phyloP scores from a whole-genome alignment of 2,797 vertebrate species.

The Dermochelys coriacea region DNA sequence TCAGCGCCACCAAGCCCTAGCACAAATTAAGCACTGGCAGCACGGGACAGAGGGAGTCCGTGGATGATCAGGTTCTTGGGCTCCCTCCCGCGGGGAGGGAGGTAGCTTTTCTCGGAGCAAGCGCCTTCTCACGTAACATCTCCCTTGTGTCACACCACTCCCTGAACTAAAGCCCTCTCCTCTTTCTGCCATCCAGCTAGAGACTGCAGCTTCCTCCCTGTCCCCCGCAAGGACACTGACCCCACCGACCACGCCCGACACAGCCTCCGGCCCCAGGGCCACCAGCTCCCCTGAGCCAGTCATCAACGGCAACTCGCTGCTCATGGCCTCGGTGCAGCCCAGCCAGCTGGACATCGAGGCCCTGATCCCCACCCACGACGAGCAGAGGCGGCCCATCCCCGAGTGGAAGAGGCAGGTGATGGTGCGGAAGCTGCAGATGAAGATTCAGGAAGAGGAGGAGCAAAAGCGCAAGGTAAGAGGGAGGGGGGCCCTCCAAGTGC shows the following conservation, averaged over 20 bases:
- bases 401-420: constrained; percentile 97
- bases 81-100: accelerated
- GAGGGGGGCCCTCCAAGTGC: not conserved
- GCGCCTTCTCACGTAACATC: not conserved
- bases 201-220: constrained; percentile 65
- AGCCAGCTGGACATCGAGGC: constrained; percentile 87
- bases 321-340: constrained; percentile 74
- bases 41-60: no score
- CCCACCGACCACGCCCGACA: constrained; percentile 63
- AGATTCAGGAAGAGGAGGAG: constrained; percentile 97
- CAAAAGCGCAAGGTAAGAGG: constrained; percentile 91
- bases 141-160: not conserved
- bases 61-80: accelerated
- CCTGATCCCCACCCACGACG: constrained; percentile 91
- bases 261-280: constrained; percentile 62
- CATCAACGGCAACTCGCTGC: constrained; percentile 86
- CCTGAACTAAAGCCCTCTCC: not conserved
- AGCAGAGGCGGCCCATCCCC: constrained; percentile 92
- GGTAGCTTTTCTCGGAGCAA: not conserved
- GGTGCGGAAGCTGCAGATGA: constrained; percentile 94
- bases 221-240: constrained; percentile 74
- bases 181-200: constrained; percentile 61
- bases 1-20: no score
- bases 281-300: constrained; percentile 82
- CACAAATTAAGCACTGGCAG: no score